Evolutionary conservation across 2,888 invertebrate species (phyloP).

Genomic region (Aelia acuminata): DNA sequence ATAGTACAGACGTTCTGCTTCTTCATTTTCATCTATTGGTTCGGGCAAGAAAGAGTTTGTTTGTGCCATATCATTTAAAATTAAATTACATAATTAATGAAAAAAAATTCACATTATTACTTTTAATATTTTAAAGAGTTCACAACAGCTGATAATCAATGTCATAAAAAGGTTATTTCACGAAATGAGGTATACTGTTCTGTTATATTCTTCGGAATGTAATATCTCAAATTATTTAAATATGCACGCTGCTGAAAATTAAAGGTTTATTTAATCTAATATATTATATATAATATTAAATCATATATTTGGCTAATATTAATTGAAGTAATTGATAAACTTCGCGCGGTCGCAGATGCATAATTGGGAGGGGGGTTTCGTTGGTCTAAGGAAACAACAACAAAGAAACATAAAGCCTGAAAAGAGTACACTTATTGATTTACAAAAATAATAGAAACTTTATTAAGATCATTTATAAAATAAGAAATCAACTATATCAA

Average conservation of each 20-base stretch:
- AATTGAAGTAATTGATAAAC: too few species aligned
- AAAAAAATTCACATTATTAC: background rate
- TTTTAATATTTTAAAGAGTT: background rate
- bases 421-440: too few species aligned
- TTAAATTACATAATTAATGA: background rate
- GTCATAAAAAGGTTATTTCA: background rate
- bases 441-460: too few species aligned
- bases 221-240: background rate
- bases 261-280: background rate
- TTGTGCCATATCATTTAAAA: slow-evolving; percentile 39
- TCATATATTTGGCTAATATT: too few species aligned
- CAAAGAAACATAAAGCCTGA: too few species aligned
- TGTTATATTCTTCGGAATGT: background rate
- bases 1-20: background rate
- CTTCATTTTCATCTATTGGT: slow-evolving; percentile 38
- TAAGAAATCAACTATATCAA: too few species aligned
- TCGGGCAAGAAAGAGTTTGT: slow-evolving; percentile 32
- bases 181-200: background rate
- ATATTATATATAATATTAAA: too few species aligned
- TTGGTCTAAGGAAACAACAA: too few species aligned
- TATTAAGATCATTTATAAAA: too few species aligned
- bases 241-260: background rate
- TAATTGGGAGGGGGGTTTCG: too few species aligned
- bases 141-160: slow-evolving; percentile 5
- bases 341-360: too few species aligned